phyloP scores from a whole-genome alignment of 2,113 vertebrate genomes.

The Calcarius ornatus region DNA sequence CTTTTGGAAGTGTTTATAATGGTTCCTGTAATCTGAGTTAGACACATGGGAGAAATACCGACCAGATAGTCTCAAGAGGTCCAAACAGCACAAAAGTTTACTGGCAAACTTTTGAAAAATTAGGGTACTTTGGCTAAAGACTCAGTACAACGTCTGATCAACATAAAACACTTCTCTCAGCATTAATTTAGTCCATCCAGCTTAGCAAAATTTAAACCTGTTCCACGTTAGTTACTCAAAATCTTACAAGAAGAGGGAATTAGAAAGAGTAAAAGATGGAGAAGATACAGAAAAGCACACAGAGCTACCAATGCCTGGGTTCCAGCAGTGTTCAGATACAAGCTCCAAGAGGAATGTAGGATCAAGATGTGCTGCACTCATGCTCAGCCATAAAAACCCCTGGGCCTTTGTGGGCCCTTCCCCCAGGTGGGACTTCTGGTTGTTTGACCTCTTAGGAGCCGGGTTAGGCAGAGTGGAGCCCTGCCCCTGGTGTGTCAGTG shows the following conservation, averaged over 20 bases:
- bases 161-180: background rate
- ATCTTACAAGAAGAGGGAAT: background rate
- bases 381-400: background rate
- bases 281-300: background rate
- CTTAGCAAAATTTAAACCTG: background rate
- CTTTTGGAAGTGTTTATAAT: background rate
- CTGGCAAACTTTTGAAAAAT: background rate
- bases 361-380: background rate
- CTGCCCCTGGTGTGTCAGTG: background rate
- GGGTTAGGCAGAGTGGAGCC: background rate
- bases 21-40: background rate
- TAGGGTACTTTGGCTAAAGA: background rate
- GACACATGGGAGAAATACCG: rapidly evolving
- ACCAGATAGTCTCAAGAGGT: background rate
- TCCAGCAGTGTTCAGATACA: background rate
- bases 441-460: background rate
- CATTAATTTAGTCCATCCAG: background rate
- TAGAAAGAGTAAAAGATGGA: background rate
- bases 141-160: too few relatives aligned
- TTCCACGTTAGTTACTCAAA: background rate
- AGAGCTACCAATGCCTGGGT: background rate
- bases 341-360: background rate
- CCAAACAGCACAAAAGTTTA: background rate
- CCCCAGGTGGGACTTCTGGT: background rate
- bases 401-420: background rate